Evolutionary conservation across 2,888 invertebrate genomes (phyloP), one percentile per base, ranked within the genome.

Genomic region (Girardia tigrina): DNA sequence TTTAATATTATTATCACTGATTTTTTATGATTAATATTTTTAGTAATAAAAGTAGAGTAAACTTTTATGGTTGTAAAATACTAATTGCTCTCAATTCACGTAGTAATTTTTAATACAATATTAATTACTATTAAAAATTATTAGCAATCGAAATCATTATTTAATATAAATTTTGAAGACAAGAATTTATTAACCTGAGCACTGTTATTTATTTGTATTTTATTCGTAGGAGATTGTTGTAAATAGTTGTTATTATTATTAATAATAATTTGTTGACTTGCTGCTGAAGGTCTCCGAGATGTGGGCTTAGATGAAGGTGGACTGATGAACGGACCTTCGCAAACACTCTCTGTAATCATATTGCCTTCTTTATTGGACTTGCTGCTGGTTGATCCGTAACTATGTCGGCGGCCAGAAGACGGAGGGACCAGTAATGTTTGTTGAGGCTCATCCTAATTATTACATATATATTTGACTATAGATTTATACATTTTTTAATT

Each of bases 301-400:
- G 29, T 28, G 23, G 72, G 29, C 26, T 72, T 72, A 8, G 76
- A 76, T n/a, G 36, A 29, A 16, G 72, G 76, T 8, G 76, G 76
- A 76, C 76, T 76, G 1, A 76, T 76, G 29, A 76, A 76, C 26
- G 76, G 76, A 2, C 76, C 76, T 56, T 76, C 76, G 26, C 76
- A 76, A 20, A 76, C 76, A 42, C 69, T 76, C 26, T 29, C 69
- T 20, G 76, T 76, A 42, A 76, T 76, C 29, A 76, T 36, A 74
- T 42, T 36, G n/a, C 20, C n/a, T 6, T 56, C 56, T 56, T n/a
- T 56, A n/a, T 76, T 29, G 20, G 42, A 42, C 16, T 75, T 76
- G 12, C 75, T 42, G 4, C 42, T 27, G n/a, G 76, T 26, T 26
- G 76, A 76, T 8, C 69, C 76, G 23, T 76, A 76, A 56, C 76